Base-by-base conservation (phyloP, 2,797 vertebrate species). In the Taeniopygia guttata region DNA sequence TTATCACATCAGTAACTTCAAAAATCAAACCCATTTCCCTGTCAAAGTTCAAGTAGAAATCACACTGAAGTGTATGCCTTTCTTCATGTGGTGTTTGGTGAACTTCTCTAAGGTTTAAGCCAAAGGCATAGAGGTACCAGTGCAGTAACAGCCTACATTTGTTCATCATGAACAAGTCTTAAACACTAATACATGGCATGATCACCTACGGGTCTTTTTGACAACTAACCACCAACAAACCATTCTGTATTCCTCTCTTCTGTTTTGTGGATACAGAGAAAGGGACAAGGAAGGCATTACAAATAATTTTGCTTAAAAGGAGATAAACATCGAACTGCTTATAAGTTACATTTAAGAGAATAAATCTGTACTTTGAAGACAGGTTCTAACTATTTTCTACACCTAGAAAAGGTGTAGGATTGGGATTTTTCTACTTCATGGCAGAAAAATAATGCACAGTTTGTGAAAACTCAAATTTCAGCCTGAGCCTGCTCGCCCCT, bases 121-220 rank as follows among this genome's bases (percentile, higher is more conserved):
- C 26, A 9, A 48, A 25, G 22, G n/a, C 18, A 34, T 1, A 16
- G 2, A 46, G 38, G 4, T 23, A 52, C 13, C 49, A 25, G 15
- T 5, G 38, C 6, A 15, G 7, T 16, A 62, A 30, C 8, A 54
- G 13, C 2, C 17, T 16, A 26, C 3, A 5, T 15, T 13, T 42
- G 16, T 14, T 25, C 21, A 22, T 16, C 23, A 40, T 40, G 40
- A 40, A 40, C 40, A 40, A 40, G 19, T 30, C 40, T 46, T 29
- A 14, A 40, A n/a, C n/a, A n/a, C 15, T 16, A 27, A 3, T 1
- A 16, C 1, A 4, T 3, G 22, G 21, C 26, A 36, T 0, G 0
- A 36, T 15, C 46, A 62, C 11, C 30, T 20, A 2, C 0, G 5
- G 45, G 43, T 22, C 20, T 46, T 66, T 38, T 2, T 11, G 32